These are phyloP conservation scores for Micrasema minimum DNA, from an alignment of 1,140 invertebrate genomes.

Conservation along the genomic window DNA sequence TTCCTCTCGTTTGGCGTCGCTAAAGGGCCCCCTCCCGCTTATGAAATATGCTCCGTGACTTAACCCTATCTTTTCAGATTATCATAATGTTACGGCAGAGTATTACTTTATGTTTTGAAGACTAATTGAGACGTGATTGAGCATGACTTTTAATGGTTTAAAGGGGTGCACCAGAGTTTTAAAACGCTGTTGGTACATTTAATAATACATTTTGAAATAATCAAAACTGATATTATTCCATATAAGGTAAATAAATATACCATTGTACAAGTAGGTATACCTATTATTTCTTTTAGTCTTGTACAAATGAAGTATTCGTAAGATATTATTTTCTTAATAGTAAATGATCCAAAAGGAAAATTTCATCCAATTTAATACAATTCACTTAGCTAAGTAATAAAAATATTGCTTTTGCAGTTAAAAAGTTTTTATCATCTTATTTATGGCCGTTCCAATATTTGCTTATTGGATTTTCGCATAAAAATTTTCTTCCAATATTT, in stretches of 20 bases:
- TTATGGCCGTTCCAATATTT: constrained; percentile 44
- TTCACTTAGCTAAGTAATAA: constrained; percentile 40
- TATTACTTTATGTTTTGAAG: constrained; percentile 4
- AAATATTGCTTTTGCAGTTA: constrained; percentile 49
- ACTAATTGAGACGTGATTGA: constrained; percentile 23
- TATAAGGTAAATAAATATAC: too few species aligned
- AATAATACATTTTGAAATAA: too few species aligned
- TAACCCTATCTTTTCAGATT: constrained; percentile 38
- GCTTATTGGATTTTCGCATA: constrained; percentile 46
- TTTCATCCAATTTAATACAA: constrained; percentile 35
- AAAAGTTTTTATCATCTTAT: constrained; percentile 51
- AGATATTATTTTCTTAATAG: too few species aligned
- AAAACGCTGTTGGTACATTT: background rate
- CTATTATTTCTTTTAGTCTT: too few species aligned
- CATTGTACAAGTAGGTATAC: too few species aligned
- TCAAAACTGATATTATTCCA: too few species aligned
- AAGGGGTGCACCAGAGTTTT: background rate
- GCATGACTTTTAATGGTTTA: constrained; percentile 11
- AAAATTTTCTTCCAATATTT: constrained; percentile 39
- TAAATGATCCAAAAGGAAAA: constrained; percentile 1
- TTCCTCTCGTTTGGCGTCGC: constrained; percentile 37
- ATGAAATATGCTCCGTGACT: constrained; percentile 44
- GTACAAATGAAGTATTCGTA: too few species aligned
- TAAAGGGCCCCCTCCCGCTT: constrained; percentile 37
- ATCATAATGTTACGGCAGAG: constrained; percentile 15